These are phyloP conservation scores for Fukomys damarensis DNA, from an alignment of 2,113 vertebrate species.

Conservation along the genomic window DNA sequence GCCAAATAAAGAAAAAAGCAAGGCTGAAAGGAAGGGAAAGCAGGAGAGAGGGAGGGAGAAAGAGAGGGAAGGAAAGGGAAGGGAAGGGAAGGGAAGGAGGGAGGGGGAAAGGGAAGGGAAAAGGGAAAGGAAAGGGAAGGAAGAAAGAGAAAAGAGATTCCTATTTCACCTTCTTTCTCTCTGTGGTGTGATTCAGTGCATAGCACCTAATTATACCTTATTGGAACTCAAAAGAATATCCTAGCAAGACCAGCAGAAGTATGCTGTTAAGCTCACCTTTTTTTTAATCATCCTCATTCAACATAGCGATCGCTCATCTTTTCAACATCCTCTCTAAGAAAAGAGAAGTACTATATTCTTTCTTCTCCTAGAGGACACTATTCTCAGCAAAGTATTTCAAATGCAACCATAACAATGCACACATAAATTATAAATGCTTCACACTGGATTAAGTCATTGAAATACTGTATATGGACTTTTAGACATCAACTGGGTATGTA, in stretches of 20 bases:
- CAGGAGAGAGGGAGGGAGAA: background rate
- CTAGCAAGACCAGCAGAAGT: background rate
- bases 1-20: background rate
- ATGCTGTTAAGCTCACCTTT: background rate
- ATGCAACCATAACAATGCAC: background rate
- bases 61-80: background rate
- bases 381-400: background rate
- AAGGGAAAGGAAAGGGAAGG: no score
- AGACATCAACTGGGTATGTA: background rate
- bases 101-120: no score
- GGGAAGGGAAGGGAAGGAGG: background rate
- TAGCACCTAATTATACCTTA: background rate
- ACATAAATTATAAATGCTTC: background rate
- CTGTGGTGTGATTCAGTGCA: background rate
- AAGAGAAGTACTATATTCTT: background rate
- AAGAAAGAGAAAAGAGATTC: background rate
- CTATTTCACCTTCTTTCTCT: constrained; percentile 17
- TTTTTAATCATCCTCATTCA: background rate
- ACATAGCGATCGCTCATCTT: background rate
- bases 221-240: constrained; percentile 24
- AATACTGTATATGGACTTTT: background rate
- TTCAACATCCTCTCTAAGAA: background rate
- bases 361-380: background rate
- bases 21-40: background rate
- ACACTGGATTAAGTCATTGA: background rate